Conservation (phyloP, 2,888 invertebrate genomes). For the Troides helena region DNA sequence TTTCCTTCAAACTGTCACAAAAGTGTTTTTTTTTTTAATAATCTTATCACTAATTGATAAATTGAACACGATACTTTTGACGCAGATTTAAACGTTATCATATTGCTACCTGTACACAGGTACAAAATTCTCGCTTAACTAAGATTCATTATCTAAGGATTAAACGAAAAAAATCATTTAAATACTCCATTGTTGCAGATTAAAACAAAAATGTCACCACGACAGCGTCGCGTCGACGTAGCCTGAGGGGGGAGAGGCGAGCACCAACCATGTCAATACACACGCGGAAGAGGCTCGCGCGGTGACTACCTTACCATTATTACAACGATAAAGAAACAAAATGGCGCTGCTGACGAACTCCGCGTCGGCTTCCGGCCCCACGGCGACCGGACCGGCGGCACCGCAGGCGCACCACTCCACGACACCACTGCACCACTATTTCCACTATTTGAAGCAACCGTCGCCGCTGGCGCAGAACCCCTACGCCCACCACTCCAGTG, state of each 20-base stretch:
- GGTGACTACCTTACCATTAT: conserved; percentile 59
- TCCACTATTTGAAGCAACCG: conserved; percentile 80
- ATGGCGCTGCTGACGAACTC: conserved; percentile 77
- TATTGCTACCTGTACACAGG: background rate
- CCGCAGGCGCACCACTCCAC: conserved; percentile 75
- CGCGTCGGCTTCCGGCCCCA: conserved; percentile 61
- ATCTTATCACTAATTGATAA: too few species aligned
- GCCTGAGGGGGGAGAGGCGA: conserved; percentile 23
- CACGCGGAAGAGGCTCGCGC: conserved; percentile 58
- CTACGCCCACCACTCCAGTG: conserved; percentile 70
- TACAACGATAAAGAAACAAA: conserved; percentile 36
- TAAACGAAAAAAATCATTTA: background rate
- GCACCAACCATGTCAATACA: conserved; percentile 44
- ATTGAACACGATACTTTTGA: background rate
- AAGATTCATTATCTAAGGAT: background rate
- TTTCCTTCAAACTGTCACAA: too few species aligned
- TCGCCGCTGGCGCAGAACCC: conserved; percentile 74
- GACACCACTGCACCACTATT: conserved; percentile 78
- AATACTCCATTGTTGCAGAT: conserved; percentile 33
- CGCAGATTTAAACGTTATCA: background rate
- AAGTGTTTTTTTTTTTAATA: too few species aligned
- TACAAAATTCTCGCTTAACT: background rate
- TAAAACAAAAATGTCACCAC: conserved; percentile 33
- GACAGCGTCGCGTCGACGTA: conserved; percentile 22
- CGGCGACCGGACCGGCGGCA: conserved; percentile 58